Conservation (phyloP, 2,113 vertebrate species). For the Casuarius casuarius region DNA sequence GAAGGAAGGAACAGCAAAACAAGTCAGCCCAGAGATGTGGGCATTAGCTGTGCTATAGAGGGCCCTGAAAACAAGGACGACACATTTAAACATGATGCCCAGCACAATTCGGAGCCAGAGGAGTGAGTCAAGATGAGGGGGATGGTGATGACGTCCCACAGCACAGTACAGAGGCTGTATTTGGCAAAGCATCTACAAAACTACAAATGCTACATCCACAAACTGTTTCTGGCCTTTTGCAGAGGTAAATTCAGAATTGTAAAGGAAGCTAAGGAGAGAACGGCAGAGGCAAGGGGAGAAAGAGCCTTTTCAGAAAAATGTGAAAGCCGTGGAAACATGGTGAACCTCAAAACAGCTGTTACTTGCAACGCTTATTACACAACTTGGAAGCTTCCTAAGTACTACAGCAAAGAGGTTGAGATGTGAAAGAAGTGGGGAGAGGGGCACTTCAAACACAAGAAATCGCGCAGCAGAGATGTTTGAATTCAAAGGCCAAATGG, state of each 20-base stretch:
- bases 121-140: conserved; percentile 61
- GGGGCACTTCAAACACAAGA: neutral
- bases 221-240: neutral
- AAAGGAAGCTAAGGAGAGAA: neutral
- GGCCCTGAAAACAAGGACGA: neutral
- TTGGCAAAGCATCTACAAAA: conserved; percentile 29
- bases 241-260: neutral
- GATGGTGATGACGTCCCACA: conserved; percentile 15
- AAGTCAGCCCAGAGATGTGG: neutral
- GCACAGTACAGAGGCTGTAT: neutral
- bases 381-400: neutral
- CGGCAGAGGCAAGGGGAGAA: neutral
- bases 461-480: neutral
- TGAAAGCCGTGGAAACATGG: neutral
- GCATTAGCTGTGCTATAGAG: rapidly evolving
- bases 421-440: neutral
- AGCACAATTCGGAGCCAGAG: neutral
- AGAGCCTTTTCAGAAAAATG: neutral
- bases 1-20: neutral
- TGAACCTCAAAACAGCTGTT: neutral
- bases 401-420: rapidly evolving
- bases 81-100: neutral
- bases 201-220: neutral
- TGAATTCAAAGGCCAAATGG: neutral
- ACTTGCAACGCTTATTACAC: neutral